Base-by-base conservation (phyloP, 2,797 vertebrate genomes). In the Ibycter americanus region DNA sequence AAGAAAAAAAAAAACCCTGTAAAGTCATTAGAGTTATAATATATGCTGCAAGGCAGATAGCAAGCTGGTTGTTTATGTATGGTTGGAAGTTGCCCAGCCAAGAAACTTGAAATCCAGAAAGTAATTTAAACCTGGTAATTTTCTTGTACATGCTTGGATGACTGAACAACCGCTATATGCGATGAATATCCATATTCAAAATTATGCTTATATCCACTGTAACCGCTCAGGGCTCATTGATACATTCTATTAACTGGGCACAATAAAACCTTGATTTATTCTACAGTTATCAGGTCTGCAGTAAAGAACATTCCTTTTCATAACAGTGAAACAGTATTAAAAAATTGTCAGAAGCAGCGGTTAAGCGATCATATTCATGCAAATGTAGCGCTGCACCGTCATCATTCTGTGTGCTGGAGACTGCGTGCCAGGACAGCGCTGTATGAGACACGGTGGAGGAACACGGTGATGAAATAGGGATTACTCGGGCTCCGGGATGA, bases 381-480 rank as follows among this genome's bases (percentile, higher is more conserved):
- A 12, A 31, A 56, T 14, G n/a, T 3, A 7, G 67, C 0, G 38
- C 18, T 23, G 54, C 1, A 3, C 42, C 6, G 1, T 12, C 62
- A 31, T 4, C 4, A 0, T 9, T 8, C 19, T 0, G 10, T 1
- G 44, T 6, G 73, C 46, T 11, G 52, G 52, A 26, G 42, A 26
- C 4, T 0, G 1, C 4, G 8, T 1, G 11, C 8, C 66, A 31
- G 8, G 32, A 7, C 1, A 0, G 4, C 5, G 9, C 76, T 3
- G 6, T 6, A 9, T 0, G 0, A 22, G 66, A 46, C 31, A 0
- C 1, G 1, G 34, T 5, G 32, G 22, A 38, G 32, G 61, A 42
- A 40, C 15, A 31, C 19, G 6, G 34, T 3, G 36, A 8, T 6
- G 59, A 8, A 8, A 12, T 17, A 2, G 46, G 51, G 49, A 9